A percentile compares a stretch with the other conserved stretches of the same genome.
These are phyloP conservation scores for Malthinus seriepunctatus DNA, from an alignment of 2,888 invertebrate species.

Conservation along the genomic window DNA sequence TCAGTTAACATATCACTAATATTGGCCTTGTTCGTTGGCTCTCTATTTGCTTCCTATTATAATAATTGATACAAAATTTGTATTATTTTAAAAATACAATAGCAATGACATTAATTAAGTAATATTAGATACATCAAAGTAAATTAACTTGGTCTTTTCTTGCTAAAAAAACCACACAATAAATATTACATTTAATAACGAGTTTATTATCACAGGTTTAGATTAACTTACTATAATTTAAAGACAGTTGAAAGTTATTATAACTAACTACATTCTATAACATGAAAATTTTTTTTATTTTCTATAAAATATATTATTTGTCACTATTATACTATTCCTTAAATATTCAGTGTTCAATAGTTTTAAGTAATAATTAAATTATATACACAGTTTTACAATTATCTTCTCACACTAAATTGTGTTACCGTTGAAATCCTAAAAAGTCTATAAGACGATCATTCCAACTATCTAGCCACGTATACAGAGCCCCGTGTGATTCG, in stretches of 20 bases:
- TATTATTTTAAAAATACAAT: no score
- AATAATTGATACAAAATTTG: no score
- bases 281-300: not conserved
- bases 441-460: conserved; percentile 75
- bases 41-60: no score
- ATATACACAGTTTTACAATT: not conserved
- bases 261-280: not conserved
- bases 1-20: no score
- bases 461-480: conserved; percentile 63
- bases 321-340: not conserved
- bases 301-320: conserved; percentile 1
- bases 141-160: no score
- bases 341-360: conserved; percentile 2
- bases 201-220: conserved; percentile 11
- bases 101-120: no score
- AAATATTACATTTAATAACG: not conserved
- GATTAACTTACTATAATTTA: conserved; percentile 12
- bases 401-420: not conserved
- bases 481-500: conserved; percentile 52
- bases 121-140: no score
- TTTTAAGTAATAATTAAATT: not conserved
- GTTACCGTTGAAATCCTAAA: conserved; percentile 67
- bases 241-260: conserved; percentile 13
- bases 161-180: no score
- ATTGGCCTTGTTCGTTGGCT: no score